These are phyloP conservation scores for Dicentrarchus labrax DNA, from an alignment of 2,113 vertebrate species.

Conservation along the genomic window DNA sequence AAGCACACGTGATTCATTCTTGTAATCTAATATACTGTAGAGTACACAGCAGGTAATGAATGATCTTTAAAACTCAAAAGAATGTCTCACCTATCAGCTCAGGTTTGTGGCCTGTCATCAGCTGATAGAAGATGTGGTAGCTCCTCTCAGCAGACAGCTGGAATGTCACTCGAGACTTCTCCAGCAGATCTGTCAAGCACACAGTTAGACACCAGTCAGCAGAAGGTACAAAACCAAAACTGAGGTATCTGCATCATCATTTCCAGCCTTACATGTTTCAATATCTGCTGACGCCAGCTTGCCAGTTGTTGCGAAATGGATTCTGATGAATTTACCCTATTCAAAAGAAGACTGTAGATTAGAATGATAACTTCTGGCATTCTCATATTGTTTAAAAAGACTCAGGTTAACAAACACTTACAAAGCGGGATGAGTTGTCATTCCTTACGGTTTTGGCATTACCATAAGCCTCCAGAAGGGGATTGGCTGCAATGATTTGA, in stretches of 20 bases:
- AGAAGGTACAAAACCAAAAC: background rate
- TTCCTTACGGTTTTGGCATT: conserved; percentile 89
- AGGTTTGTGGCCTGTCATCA: conserved; percentile 82
- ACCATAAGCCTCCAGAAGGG: conserved; percentile 87
- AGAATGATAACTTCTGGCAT: background rate
- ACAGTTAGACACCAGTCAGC: background rate
- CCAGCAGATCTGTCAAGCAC: conserved; percentile 76
- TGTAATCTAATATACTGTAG: background rate
- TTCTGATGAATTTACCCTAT: conserved; percentile 80
- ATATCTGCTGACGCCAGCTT: conserved; percentile 77
- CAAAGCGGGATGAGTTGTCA: conserved; percentile 89
- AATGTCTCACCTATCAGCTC: conserved; percentile 76
- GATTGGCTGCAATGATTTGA: conserved; percentile 89
- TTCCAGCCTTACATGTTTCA: conserved; percentile 74
- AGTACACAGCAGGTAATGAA: background rate
- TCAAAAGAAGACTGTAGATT: background rate
- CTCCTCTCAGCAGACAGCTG: conserved; percentile 86
- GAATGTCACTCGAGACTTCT: conserved; percentile 81
- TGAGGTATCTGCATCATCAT: background rate
- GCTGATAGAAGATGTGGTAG: conserved; percentile 87
- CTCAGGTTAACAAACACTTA: conserved; percentile 68
- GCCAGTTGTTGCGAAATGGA: conserved; percentile 69
- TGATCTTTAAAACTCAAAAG: background rate
- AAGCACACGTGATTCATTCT: background rate
- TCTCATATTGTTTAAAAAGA: background rate